Evolutionary conservation across 2,888 invertebrate genomes (phyloP).

Genomic region (Magallana nippona): DNA sequence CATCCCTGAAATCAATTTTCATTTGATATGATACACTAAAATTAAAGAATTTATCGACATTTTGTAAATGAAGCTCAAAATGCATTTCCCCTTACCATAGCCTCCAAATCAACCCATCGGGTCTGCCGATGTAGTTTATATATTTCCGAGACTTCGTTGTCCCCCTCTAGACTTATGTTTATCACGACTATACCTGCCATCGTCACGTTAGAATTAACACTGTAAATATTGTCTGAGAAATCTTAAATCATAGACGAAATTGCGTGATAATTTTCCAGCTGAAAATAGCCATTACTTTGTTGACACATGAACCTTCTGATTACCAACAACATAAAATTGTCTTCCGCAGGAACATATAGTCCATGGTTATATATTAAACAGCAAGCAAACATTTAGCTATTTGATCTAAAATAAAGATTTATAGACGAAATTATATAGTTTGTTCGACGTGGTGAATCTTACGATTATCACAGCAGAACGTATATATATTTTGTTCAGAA

Average conservation of each 20-base stretch:
- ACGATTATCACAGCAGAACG: too few relatives aligned
- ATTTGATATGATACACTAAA: too few relatives aligned
- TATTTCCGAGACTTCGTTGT: constrained; percentile 50
- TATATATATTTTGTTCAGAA: too few relatives aligned
- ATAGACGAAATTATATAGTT: too few relatives aligned
- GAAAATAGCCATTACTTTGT: constrained; percentile 31
- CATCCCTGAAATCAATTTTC: too few relatives aligned
- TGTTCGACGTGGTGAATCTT: too few relatives aligned
- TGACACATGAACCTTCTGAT: not conserved
- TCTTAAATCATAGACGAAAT: not conserved
- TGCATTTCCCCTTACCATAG: constrained; percentile 54
- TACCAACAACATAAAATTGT: not conserved
- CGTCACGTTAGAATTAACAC: not conserved
- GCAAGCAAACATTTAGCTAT: too few relatives aligned
- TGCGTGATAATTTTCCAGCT: not conserved
- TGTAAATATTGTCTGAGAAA: not conserved
- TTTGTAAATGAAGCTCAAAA: too few relatives aligned
- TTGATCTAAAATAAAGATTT: too few relatives aligned
- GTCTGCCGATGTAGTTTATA: constrained; percentile 56
- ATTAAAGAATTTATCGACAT: too few relatives aligned
- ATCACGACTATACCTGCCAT: constrained; percentile 45
- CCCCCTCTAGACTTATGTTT: constrained; percentile 46
- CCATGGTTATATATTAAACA: not conserved
- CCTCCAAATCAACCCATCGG: constrained; percentile 60
- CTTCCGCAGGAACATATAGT: not conserved